Evolutionary conservation across 2,113 vertebrate species (phyloP).

Genomic region (Nicator chloris): DNA sequence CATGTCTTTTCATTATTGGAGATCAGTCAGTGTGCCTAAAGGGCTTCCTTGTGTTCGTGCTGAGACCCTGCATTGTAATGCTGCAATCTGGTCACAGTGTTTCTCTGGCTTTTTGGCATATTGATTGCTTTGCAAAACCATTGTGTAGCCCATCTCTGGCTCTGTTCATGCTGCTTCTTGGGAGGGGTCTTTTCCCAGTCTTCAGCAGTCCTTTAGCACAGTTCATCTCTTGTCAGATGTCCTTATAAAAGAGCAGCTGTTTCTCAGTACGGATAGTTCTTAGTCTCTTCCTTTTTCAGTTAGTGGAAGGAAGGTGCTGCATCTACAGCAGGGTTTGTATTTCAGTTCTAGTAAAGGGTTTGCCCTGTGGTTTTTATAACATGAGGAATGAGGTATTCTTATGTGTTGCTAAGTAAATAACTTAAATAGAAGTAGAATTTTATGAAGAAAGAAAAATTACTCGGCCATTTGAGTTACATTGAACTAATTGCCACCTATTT

Average conservation of each 20-base stretch:
- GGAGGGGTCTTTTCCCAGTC: not conserved
- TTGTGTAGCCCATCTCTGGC: not conserved
- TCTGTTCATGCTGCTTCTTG: not conserved
- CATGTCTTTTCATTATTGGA: not conserved
- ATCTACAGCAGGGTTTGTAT: not conserved
- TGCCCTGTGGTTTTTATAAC: not conserved
- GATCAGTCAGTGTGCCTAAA: not conserved
- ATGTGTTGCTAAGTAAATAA: not conserved
- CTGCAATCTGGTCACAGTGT: not conserved
- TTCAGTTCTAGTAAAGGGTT: not conserved
- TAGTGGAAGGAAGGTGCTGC: not conserved
- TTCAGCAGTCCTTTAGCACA: not conserved
- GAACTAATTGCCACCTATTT: not conserved
- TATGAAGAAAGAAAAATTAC: not conserved
- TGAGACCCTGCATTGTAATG: not conserved
- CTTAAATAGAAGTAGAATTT: not conserved
- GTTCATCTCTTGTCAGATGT: not conserved
- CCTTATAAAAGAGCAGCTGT: not conserved
- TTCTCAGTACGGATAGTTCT: not conserved
- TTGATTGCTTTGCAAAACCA: not conserved
- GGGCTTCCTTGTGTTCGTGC: not conserved
- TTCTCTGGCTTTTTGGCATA: not conserved
- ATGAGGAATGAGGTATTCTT: not conserved
- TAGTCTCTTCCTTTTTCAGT: not conserved
- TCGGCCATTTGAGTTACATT: not conserved